A percentile compares a stretch with the other conserved stretches of the same genome.
Evolutionary conservation across 2,113 vertebrate species (phyloP).

Genomic region (Neoarius graeffei): DNA sequence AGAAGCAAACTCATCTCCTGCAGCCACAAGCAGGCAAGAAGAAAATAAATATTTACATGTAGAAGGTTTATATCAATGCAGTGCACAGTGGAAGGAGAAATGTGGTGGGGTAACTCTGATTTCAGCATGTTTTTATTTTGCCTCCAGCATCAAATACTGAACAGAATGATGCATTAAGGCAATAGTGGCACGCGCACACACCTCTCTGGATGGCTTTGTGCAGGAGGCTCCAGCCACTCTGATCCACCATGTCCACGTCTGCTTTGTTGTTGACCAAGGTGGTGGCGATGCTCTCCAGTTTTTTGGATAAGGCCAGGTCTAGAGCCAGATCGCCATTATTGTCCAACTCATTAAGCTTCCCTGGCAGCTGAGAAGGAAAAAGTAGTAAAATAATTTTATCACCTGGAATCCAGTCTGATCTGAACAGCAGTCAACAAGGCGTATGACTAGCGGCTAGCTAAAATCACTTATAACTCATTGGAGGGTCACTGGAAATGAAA

Average conservation of each 20-base stretch:
- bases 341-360: conserved; percentile 92
- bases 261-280: conserved; percentile 92
- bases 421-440: background rate
- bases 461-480: background rate
- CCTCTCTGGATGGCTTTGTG: conserved; percentile 98
- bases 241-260: conserved; percentile 93
- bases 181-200: conserved; percentile 50
- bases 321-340: conserved; percentile 92
- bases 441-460: background rate
- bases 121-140: background rate
- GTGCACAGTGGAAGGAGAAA: background rate
- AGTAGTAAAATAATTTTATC: background rate
- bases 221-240: conserved; percentile 92
- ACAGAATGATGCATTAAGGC: background rate
- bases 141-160: background rate
- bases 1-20: conserved; percentile 94
- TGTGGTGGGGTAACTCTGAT: background rate
- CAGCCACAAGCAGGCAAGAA: background rate
- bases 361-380: conserved; percentile 75
- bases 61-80: background rate
- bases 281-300: conserved; percentile 90
- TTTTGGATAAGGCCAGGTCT: conserved; percentile 87
- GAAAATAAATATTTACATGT: background rate
- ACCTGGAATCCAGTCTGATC: background rate
- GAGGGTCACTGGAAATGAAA: background rate